phyloP scores from a whole-genome alignment of 2,888 invertebrate species.

The Pristionchus japonicus region DNA sequence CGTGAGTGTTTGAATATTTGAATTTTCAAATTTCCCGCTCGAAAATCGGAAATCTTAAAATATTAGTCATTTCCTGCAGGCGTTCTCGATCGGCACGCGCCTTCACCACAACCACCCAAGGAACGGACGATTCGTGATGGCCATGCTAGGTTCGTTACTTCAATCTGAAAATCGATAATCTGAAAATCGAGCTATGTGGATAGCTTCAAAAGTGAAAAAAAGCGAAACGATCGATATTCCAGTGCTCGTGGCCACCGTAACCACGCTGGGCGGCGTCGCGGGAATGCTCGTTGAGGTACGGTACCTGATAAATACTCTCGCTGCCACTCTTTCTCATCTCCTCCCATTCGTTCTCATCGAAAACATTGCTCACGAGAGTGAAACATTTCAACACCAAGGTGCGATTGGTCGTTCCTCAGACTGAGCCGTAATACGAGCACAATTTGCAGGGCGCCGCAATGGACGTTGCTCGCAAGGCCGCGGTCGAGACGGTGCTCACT shows the following conservation, averaged over 20 bases:
- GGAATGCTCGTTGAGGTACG: conserved; percentile 40
- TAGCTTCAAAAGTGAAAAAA: too few relatives aligned
- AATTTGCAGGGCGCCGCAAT: not conserved
- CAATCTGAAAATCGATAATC: not conserved
- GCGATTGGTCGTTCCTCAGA: too few relatives aligned
- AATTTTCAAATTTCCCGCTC: not conserved
- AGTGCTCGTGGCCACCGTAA: conserved; percentile 26
- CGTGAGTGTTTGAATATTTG: not conserved
- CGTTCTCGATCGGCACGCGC: conserved; percentile 30
- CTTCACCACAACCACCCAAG: conserved; percentile 19
- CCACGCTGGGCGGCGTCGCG: conserved; percentile 17
- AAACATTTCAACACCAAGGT: too few relatives aligned
- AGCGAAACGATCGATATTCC: too few relatives aligned
- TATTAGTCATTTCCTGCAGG: not conserved
- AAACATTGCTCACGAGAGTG: too few relatives aligned
- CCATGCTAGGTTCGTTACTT: not conserved
- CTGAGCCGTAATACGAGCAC: too few relatives aligned
- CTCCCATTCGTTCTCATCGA: too few relatives aligned
- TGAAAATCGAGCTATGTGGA: too few relatives aligned
- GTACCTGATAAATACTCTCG: too few relatives aligned
- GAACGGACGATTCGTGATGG: not conserved
- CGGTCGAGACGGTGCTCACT: not conserved
- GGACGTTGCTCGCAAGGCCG: conserved; percentile 3
- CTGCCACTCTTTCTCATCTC: too few relatives aligned
- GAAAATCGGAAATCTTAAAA: not conserved